Evolutionary conservation across 92 coral and sea anemone species (phyloP).

Genomic region (Porites rus): DNA sequence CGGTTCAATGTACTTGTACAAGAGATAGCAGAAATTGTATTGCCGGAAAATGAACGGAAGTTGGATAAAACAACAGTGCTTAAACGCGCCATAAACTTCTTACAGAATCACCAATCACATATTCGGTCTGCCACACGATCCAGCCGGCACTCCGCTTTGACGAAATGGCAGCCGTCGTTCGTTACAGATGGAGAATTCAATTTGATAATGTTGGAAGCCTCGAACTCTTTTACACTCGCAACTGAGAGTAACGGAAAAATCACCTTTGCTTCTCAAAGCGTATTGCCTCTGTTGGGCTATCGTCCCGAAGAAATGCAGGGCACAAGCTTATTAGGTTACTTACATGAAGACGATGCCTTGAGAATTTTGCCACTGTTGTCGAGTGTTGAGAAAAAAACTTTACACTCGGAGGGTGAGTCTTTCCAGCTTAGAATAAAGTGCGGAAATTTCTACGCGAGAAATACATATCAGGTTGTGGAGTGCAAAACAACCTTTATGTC

Average conservation of each 20-base stretch:
- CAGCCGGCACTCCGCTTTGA: neutral
- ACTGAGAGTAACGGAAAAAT: slow-evolving; percentile 55
- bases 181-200: slow-evolving; percentile 62
- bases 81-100: slow-evolving; percentile 42
- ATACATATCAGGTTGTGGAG: neutral
- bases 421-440: slow-evolving; percentile 21
- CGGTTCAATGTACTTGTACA: slow-evolving; percentile 65
- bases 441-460: slow-evolving; percentile 6
- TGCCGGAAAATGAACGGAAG: slow-evolving; percentile 19
- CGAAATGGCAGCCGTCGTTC: slow-evolving; percentile 69
- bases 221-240: slow-evolving; percentile 49
- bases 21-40: slow-evolving; percentile 49
- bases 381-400: neutral
- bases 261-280: slow-evolving; percentile 59
- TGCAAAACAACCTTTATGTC: slow-evolving; percentile 9
- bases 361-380: slow-evolving; percentile 12
- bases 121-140: neutral
- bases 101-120: slow-evolving; percentile 38
- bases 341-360: slow-evolving; percentile 45
- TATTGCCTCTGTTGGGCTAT: slow-evolving; percentile 54
- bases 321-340: slow-evolving; percentile 38
- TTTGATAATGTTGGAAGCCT: slow-evolving; percentile 61
- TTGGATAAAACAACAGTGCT: slow-evolving; percentile 40
- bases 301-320: slow-evolving; percentile 43
- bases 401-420: neutral